Evolutionary conservation across 2,113 vertebrate species (phyloP), one percentile per base, ranked within the genome.

Genomic region (Oreotrochilus melanogaster): DNA sequence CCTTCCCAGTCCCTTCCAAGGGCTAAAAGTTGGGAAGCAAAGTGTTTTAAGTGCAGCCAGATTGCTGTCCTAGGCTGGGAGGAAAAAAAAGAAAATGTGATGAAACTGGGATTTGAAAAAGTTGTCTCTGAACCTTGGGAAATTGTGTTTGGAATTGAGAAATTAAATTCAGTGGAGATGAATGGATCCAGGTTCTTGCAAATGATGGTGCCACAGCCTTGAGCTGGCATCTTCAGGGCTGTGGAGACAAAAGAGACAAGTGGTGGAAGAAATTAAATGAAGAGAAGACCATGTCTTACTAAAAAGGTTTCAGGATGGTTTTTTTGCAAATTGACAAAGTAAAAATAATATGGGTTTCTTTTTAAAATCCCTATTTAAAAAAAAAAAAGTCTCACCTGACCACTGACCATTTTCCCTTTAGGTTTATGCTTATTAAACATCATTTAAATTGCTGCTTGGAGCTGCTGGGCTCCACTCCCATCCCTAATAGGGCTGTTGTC

Each of bases 41-140:
- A 93, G 16, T 54, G 92, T 93, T 95, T 94, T 14, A 92, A 92
- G 90, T 89, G 69, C 69, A 53, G 88, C 94, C 92, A 95, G 88
- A 58, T 62, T 66, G 60, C 78, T 89, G 90, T 84, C 73, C 47
- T 19, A 3, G n/a, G 60, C 81, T 57, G 64, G 65, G 73, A 58
- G 75, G 79, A 23, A 58, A 28, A 62, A 69, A 71, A 31, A 66
- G 66, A 4, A 56, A 31, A 87, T 57, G 42, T 48, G 74, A 45
- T 66, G 92, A 58, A 69, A 39, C 1, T 45, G 83, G 30, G 42
- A 65, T 82, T 74, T 72, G 66, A 48, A 48, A 39, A 75, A 82
- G 50, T 37, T 54, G 54, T 54, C 88, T 88, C 61, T 93, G 85
- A 88, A n/a, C 37, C 1, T 0, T 73, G 82, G 3, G 25, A 81